Percentiles rank a stretch among this genome's conserved stretches.
phyloP scores from a whole-genome alignment of 2,888 invertebrate species.

The Drosophila gaucha region DNA sequence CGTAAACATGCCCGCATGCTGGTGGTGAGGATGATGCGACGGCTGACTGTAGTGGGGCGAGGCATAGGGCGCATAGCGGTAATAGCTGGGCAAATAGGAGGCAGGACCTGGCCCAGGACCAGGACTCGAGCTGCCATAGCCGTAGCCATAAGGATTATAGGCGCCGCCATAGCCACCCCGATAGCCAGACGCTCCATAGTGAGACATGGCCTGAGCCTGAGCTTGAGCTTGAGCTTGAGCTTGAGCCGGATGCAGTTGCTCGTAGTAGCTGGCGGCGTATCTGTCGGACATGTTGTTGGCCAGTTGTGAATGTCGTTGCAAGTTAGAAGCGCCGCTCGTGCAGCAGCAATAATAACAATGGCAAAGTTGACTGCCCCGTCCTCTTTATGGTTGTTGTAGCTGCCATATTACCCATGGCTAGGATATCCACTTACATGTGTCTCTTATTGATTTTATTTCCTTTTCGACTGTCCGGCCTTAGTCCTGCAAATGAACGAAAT shows the following conservation, averaged over 20 bases:
- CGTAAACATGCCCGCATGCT: conserved; percentile 68
- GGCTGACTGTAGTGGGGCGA: conserved; percentile 69
- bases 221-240: conserved; percentile 34
- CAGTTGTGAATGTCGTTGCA: background rate
- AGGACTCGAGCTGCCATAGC: conserved; percentile 34
- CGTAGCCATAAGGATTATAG: conserved; percentile 54
- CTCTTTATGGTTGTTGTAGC: conserved; percentile 22
- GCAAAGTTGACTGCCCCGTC: conserved; percentile 57
- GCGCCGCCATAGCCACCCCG: conserved; percentile 48
- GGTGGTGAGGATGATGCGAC: conserved; percentile 34
- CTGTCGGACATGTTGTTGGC: conserved; percentile 64
- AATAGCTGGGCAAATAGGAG: conserved; percentile 67
- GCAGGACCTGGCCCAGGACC: conserved; percentile 13
- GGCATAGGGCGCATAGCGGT: conserved; percentile 70
- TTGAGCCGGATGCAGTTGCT: conserved; percentile 57
- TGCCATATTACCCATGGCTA: conserved; percentile 58
- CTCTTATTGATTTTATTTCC: conserved; percentile 66
- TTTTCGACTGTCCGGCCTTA: conserved; percentile 37
- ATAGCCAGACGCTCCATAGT: conserved; percentile 57
- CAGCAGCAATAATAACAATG: conserved; percentile 49
- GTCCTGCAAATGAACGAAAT: conserved; percentile 20
- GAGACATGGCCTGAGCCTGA: conserved; percentile 55
- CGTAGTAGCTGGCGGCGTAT: conserved; percentile 71
- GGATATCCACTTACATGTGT: conserved; percentile 71
- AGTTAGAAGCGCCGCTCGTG: conserved; percentile 45